Percentiles rank a stretch among this genome's conserved stretches.
Conservation (phyloP, 2,113 vertebrate genomes). For the Prietella phreatophila region DNA sequence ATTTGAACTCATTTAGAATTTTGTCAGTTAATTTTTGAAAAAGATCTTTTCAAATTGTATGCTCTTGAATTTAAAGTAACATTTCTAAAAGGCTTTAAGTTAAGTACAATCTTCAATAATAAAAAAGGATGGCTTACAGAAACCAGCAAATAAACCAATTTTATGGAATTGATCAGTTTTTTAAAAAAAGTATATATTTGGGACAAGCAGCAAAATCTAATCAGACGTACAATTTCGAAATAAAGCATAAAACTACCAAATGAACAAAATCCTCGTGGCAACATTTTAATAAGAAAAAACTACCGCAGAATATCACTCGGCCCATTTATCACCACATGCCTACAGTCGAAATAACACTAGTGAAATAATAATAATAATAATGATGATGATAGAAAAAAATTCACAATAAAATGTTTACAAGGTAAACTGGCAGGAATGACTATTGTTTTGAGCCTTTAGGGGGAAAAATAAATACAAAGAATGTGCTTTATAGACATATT, state of each 20-base stretch:
- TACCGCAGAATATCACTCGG: not conserved
- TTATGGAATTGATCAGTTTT: no score
- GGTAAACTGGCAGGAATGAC: conserved; percentile 78
- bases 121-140: no score
- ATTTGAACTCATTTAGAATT: not conserved
- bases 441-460: conserved; percentile 82
- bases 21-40: not conserved
- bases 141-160: no score
- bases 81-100: not conserved
- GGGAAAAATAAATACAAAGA: conserved; percentile 98
- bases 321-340: not conserved
- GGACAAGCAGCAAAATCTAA: no score
- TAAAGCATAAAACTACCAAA: not conserved
- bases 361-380: conserved; percentile 77
- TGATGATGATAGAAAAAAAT: conserved; percentile 83
- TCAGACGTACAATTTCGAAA: not conserved
- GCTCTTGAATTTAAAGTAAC: no score
- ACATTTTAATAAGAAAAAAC: not conserved
- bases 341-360: conserved; percentile 67
- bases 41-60: no score
- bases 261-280: not conserved
- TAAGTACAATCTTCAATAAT: no score
- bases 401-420: conserved; percentile 83
- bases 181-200: no score
- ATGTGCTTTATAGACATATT: conserved; percentile 99